A percentile compares a stretch with the other conserved stretches of the same genome.
These are phyloP conservation scores for Perdix hodgsoniae DNA, from an alignment of 2,797 vertebrate genomes.

Conservation along the genomic window DNA sequence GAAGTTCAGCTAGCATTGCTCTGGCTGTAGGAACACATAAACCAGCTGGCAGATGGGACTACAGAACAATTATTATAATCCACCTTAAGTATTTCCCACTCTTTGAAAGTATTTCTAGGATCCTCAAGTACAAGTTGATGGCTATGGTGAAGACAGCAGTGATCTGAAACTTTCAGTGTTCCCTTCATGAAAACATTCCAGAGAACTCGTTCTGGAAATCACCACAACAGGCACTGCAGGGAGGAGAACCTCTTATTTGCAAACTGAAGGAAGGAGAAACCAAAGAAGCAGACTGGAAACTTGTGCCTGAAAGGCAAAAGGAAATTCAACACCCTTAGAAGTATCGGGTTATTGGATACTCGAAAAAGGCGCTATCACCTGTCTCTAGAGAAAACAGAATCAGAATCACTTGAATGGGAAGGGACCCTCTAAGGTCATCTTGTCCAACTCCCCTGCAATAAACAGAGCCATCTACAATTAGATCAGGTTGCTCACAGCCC, in stretches of 20 bases:
- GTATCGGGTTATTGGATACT: neutral
- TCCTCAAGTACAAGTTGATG: neutral
- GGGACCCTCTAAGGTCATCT: no score
- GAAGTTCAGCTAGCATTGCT: neutral
- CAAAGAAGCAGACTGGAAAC: slow-evolving; percentile 19
- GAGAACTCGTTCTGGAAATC: neutral
- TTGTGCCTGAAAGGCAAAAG: neutral
- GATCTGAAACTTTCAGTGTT: neutral
- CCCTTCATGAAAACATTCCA: neutral
- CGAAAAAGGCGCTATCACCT: neutral
- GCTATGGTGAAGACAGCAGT: neutral
- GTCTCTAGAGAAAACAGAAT: neutral
- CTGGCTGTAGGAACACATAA: neutral
- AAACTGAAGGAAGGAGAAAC: neutral
- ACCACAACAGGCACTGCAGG: neutral
- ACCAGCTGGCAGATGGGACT: neutral
- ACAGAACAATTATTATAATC: neutral
- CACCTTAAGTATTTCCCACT: neutral
- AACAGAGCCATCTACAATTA: no score
- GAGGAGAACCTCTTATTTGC: neutral
- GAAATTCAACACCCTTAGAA: neutral
- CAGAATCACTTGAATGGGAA: no score
- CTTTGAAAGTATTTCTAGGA: neutral
- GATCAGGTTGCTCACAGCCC: no score
- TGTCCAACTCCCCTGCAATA: no score